Evolutionary conservation across 2,113 vertebrate genomes (phyloP), one percentile per base, ranked within the genome.

Genomic region (Neodon shergylaensis): DNA sequence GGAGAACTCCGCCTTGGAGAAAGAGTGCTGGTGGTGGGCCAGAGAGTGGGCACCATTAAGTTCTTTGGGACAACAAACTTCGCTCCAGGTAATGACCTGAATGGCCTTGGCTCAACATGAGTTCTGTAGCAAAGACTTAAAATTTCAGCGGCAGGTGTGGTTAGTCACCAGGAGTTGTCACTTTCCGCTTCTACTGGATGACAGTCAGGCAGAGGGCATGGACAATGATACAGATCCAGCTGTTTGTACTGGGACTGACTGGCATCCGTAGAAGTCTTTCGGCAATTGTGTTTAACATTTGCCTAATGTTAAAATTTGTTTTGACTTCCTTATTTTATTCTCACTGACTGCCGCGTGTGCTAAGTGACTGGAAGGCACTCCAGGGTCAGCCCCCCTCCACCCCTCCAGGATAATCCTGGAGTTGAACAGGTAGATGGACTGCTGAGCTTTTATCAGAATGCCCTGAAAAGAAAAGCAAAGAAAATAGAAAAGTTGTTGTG

Each of bases 41-140:
- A 99, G 98, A 99, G 99, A 90, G 98, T 98, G 1, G 99, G 99
- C 19, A 98, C 99, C 8, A 98, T 99, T 65, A 98, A 98, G 54
- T 99, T 99, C 97, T 99, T 97, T 65, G 99, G 99, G 88, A 99
- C 98, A 47, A 99, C 99, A 66, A 99, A 97, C 98, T 99, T 99
- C 97, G 99, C 99, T 95, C 99, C 99, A 98, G 99, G 99, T 99
- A 97, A 91, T 88, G 87, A 36, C 70, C 1, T 26, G 0, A 17
- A 0, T 6, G 0, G 22, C 24, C 66, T 54, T 44, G 36, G 42
- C 26, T 77, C 36, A 1, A 0, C n/a, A 61, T 39, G 24, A 61
- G 10, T 68, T 42, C 26, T 85, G 5, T 73, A 14, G 5, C 28
- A 42, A 58, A 88, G 52, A 1, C 65, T 58, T 61, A 83, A 58